These are phyloP conservation scores for Caprella mutica DNA, from an alignment of 2,888 invertebrate genomes.

Conservation along the genomic window DNA sequence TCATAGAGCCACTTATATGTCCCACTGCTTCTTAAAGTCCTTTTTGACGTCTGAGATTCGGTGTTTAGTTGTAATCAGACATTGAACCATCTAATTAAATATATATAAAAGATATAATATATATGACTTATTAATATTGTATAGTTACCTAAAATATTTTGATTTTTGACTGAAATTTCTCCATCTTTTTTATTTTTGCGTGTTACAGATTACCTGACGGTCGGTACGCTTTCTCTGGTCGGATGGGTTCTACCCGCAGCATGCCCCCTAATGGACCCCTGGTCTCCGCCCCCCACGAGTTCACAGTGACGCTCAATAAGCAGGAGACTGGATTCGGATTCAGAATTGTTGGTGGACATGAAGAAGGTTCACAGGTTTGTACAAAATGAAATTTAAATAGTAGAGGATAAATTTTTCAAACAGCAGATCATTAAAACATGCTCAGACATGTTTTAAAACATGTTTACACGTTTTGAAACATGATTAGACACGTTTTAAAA, in stretches of 20 bases:
- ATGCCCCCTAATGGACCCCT: slow-evolving; percentile 21
- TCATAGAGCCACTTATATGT: no score
- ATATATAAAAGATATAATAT: no score
- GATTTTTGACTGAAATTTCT: no score
- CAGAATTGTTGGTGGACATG: slow-evolving; percentile 93
- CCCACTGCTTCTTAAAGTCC: no score
- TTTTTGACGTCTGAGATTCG: no score
- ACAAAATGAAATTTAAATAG: slow-evolving; percentile 10
- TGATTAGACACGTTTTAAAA: no score
- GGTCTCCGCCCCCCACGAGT: slow-evolving; percentile 46
- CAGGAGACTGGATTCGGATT: slow-evolving; percentile 94
- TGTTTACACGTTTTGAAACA: no score
- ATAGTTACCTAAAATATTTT: no score
- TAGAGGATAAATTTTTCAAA: background rate
- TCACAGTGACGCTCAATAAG: slow-evolving; percentile 69
- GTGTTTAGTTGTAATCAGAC: no score
- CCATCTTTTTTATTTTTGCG: background rate
- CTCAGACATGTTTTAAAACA: no score
- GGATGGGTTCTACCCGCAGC: slow-evolving; percentile 35
- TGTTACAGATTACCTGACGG: slow-evolving; percentile 33
- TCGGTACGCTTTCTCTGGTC: slow-evolving; percentile 34
- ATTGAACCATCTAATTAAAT: no score
- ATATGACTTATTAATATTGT: no score
- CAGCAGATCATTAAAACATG: background rate
- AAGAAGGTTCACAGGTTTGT: slow-evolving; percentile 81